Conservation (phyloP, 2,888 invertebrate genomes). For the Yponomeuta malinellus region DNA sequence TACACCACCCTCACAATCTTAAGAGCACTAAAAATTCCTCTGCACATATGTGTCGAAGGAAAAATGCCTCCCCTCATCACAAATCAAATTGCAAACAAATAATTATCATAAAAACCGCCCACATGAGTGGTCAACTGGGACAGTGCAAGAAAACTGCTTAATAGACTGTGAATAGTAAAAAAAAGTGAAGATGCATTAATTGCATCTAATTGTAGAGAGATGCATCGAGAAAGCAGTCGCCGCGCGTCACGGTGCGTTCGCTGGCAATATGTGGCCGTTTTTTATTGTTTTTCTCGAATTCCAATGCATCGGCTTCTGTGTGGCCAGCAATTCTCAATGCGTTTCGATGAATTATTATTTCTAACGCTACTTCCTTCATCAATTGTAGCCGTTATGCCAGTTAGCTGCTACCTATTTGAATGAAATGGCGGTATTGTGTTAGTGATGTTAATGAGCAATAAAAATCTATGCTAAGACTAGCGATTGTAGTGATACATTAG, state of each 20-base stretch:
- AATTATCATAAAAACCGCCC: constrained; percentile 3
- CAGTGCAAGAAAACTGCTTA: constrained; percentile 52
- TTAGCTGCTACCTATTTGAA: not conserved
- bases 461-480: not conserved
- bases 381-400: constrained; percentile 1
- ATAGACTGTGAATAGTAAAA: constrained; percentile 60
- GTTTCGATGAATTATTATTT: not conserved
- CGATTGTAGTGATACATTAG: not conserved
- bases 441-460: not conserved
- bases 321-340: not conserved
- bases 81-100: not conserved
- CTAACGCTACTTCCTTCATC: not conserved
- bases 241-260: constrained; percentile 49
- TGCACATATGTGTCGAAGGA: not conserved
- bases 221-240: constrained; percentile 53
- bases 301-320: constrained; percentile 4
- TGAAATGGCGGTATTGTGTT: not conserved
- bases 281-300: constrained; percentile 18
- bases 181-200: constrained; percentile 68
- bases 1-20: not conserved
- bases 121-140: constrained; percentile 34
- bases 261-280: constrained; percentile 43
- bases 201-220: constrained; percentile 54
- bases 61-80: not conserved
- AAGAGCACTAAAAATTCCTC: not conserved